Conservation (phyloP, 2,113 vertebrate genomes). For the Lycaon pictus region DNA sequence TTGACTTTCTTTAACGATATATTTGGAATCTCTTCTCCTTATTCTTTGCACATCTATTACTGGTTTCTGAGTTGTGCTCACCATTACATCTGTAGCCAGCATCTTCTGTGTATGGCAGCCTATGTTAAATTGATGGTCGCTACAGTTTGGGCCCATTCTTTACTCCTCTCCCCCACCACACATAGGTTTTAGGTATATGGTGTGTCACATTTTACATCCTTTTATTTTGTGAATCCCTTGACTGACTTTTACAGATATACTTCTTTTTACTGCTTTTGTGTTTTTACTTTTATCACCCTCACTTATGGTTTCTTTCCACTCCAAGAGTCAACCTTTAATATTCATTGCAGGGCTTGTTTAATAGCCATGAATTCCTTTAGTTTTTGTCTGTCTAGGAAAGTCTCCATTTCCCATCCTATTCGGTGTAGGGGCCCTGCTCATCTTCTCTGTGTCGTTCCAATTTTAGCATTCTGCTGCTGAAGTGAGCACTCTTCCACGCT, state of each 20-base stretch:
- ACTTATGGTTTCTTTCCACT: neutral
- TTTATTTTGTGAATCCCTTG: neutral
- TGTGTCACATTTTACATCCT: neutral
- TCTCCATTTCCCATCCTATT: neutral
- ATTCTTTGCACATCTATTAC: neutral
- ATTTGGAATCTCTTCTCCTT: neutral
- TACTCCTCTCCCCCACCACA: neutral
- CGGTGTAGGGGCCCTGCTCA: neutral
- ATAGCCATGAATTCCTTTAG: neutral
- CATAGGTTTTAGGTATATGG: neutral
- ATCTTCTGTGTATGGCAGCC: neutral
- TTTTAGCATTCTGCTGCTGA: neutral
- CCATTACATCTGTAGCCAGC: accelerated
- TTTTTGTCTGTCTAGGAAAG: neutral
- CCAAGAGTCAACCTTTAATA: neutral
- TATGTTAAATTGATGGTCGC: accelerated
- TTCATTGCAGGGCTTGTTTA: neutral
- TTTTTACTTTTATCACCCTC: neutral
- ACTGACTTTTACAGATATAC: neutral
- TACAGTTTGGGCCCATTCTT: neutral
- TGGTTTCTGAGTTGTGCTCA: neutral
- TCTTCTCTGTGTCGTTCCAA: neutral
- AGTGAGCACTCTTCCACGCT: neutral
- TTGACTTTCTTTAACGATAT: neutral
- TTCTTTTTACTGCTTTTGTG: neutral